Evolutionary conservation across 2,888 invertebrate species (phyloP), one percentile per base, ranked within the genome.

Genomic region (Agrochola lota): DNA sequence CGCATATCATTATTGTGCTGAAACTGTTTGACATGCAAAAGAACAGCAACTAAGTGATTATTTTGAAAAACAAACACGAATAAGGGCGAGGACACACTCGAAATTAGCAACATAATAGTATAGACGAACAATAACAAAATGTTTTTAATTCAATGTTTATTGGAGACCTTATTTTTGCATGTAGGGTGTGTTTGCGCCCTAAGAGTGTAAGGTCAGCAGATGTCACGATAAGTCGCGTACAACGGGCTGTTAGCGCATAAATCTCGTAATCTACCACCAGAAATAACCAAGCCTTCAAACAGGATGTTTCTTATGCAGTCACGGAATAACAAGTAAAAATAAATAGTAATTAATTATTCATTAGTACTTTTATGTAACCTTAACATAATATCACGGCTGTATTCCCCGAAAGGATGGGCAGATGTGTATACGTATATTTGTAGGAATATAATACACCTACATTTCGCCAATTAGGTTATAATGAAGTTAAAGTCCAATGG

Each of bases 261-360:
- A 95, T 95, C 92, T 91, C 89, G 91, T 92, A 93, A 93, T 94
- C 93, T 92, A 77, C 83, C 87, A 87, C 87, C 83, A 88, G 88
- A 88, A 91, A 90, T 85, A 86, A 85, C 80, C 85, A 64, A 60
- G 80, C 84, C 78, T 73, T 80, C 68, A 68, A 88, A 92, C 92
- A 94, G 93, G 93, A 86, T 92, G 93, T 87, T 91, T 77, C 77
- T 77, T 73, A 73, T 81, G 49, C 43, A 75, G 68, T 69, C 67
- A 69, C 71, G 70, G 30, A 70, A 72, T 62, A 30, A 20, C 57
- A 75, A 40, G 17, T 60, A 79, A 55, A 76, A 60, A 80, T 60
- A 64, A 71, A 35, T 59, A 69, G 26, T 15, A 17, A 35, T 79
- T 68, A 72, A 20, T 55, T 78, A 70, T 71, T 73, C 49, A 68